Conservation (phyloP, 2,888 invertebrate species). For the Dicyrtomina minuta region DNA sequence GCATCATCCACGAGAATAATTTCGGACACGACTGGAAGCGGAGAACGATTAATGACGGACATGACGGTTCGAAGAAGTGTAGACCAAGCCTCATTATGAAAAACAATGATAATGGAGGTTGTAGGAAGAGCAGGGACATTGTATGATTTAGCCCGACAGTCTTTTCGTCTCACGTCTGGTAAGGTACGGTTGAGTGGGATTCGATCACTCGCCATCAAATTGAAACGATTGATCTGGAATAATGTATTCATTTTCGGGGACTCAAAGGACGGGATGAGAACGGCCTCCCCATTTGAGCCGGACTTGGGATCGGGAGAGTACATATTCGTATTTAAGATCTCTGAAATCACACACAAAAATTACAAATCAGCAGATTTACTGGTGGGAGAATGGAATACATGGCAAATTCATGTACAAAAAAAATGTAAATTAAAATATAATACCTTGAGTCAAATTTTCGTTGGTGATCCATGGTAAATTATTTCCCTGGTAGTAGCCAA, state of each 20-base stretch:
- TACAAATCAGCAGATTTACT: background rate
- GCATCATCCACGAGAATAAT: constrained; percentile 87
- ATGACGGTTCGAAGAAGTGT: constrained; percentile 87
- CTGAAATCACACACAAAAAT: constrained; percentile 57
- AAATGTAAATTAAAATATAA: constrained; percentile 18
- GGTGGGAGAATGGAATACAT: background rate
- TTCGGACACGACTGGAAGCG: constrained; percentile 72
- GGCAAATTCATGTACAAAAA: background rate
- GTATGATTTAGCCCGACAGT: constrained; percentile 37
- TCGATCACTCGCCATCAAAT: constrained; percentile 82
- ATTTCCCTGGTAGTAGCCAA: constrained; percentile 86
- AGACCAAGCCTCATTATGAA: constrained; percentile 99
- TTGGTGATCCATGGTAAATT: constrained; percentile 60
- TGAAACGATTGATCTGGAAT: constrained; percentile 81
- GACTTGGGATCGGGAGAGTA: constrained; percentile 73
- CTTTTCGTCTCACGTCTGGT: constrained; percentile 77
- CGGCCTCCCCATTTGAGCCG: constrained; percentile 78
- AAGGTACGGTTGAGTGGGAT: constrained; percentile 81
- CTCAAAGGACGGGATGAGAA: constrained; percentile 73
- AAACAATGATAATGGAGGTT: constrained; percentile 91
- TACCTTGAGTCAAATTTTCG: constrained; percentile 75
- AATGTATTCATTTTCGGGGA: constrained; percentile 74
- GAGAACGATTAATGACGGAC: constrained; percentile 89
- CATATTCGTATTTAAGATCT: constrained; percentile 73
- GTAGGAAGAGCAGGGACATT: constrained; percentile 65